Conservation (phyloP, 2,113 vertebrate species). For the Spea bombifrons region DNA sequence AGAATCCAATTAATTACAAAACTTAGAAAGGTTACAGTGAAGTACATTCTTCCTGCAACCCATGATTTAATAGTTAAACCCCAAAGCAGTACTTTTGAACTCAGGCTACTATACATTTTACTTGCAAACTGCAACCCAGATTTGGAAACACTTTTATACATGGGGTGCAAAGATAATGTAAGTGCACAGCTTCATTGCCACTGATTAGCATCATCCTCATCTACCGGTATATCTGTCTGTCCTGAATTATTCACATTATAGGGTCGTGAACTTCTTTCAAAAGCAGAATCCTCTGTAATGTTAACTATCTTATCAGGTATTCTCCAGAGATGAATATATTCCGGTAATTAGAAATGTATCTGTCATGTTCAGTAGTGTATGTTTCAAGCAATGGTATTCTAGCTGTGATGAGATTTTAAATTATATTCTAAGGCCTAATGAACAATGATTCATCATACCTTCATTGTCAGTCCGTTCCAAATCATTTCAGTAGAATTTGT, state of each 20-base stretch:
- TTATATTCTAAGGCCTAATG: slow-evolving; percentile 35
- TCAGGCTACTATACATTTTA: too few species aligned
- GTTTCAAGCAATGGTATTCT: slow-evolving; percentile 14
- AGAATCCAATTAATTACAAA: too few species aligned
- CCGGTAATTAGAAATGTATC: slow-evolving; percentile 32
- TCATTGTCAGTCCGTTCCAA: slow-evolving; percentile 13
- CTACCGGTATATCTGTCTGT: not conserved
- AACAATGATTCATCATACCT: slow-evolving; percentile 29
- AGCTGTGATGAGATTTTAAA: slow-evolving; percentile 35
- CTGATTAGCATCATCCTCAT: not conserved
- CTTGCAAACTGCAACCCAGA: too few species aligned
- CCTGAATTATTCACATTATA: slow-evolving; percentile 24
- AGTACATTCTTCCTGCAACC: too few species aligned
- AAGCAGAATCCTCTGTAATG: slow-evolving; percentile 7
- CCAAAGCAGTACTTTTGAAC: too few species aligned
- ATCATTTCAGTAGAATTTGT: slow-evolving; percentile 17
- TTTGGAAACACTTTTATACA: too few species aligned
- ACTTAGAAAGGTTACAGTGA: too few species aligned
- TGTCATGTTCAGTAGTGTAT: slow-evolving; percentile 32
- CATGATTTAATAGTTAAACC: too few species aligned
- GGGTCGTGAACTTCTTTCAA: slow-evolving; percentile 16
- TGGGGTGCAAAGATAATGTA: too few species aligned
- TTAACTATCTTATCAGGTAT: slow-evolving; percentile 28
- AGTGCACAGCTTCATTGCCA: not conserved
- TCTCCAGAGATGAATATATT: slow-evolving; percentile 21